Percentiles rank a stretch among this genome's conserved stretches.
Evolutionary conservation across 1,140 invertebrate genomes (phyloP).

Genomic region (Penaeus vannamei): DNA sequence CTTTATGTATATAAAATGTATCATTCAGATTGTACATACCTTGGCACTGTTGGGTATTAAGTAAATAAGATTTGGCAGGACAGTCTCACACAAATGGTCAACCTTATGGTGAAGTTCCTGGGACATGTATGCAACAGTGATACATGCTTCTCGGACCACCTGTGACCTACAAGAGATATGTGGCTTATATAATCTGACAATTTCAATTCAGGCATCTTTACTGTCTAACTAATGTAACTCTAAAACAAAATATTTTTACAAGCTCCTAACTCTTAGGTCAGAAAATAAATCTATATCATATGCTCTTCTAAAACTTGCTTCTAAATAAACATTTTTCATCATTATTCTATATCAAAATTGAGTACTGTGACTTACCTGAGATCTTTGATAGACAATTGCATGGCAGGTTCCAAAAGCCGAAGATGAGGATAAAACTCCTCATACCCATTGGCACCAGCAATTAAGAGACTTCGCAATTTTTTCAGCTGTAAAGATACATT

Average conservation of each 20-base stretch:
- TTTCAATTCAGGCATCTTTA: too few relatives aligned
- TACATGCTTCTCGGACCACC: constrained; percentile 94
- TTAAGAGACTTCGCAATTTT: constrained; percentile 85
- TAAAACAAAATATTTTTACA: background rate
- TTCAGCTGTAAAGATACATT: constrained; percentile 78
- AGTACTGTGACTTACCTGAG: constrained; percentile 75
- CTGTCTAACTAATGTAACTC: too few relatives aligned
- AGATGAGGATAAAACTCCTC: constrained; percentile 87
- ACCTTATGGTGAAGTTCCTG: constrained; percentile 86
- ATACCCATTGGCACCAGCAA: constrained; percentile 84
- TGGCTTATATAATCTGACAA: background rate
- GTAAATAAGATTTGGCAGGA: constrained; percentile 88
- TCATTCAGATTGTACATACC: constrained; percentile 72
- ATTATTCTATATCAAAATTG: background rate
- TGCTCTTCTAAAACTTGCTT: too few relatives aligned
- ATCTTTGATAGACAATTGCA: constrained; percentile 90
- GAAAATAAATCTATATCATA: too few relatives aligned
- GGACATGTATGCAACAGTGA: constrained; percentile 92
- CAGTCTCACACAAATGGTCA: constrained; percentile 86
- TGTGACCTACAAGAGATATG: constrained; percentile 75
- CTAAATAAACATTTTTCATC: too few relatives aligned
- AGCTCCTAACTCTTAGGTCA: too few relatives aligned
- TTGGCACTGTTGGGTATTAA: constrained; percentile 97
- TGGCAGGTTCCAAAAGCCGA: constrained; percentile 84
- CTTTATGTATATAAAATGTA: too few relatives aligned